phyloP scores from a whole-genome alignment of 2,888 invertebrate species.

The Griposia aprilina region DNA sequence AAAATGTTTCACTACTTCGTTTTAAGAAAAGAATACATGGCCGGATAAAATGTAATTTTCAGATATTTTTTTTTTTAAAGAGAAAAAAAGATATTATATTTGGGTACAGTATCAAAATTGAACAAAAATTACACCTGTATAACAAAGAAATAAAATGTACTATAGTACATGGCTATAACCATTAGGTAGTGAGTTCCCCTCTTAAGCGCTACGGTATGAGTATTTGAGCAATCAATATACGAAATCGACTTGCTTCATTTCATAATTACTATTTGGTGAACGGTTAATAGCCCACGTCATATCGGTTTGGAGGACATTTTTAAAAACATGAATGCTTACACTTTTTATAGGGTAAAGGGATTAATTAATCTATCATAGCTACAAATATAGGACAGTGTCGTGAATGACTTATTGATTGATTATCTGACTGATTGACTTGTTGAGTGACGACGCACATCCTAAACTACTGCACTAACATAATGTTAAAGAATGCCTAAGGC shows the following conservation, averaged over 20 bases:
- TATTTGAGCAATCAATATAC: constrained; percentile 23
- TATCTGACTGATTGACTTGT: no score
- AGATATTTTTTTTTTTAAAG: not conserved
- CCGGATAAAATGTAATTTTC: no score
- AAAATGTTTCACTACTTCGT: no score
- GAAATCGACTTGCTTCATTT: constrained; percentile 24
- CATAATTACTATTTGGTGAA: constrained; percentile 19
- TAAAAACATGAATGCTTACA: not conserved
- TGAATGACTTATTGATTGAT: not conserved
- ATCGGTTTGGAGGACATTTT: not conserved
- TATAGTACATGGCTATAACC: not conserved
- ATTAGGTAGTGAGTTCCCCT: not conserved
- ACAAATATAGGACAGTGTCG: not conserved
- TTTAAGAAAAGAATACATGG: no score
- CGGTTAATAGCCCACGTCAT: constrained; percentile 17
- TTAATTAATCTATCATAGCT: not conserved
- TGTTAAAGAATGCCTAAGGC: no score
- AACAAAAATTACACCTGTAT: not conserved
- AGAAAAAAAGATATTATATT: not conserved
- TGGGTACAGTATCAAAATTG: not conserved
- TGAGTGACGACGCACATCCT: no score
- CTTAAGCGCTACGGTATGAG: not conserved
- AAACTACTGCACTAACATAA: no score
- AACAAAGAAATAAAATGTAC: not conserved
- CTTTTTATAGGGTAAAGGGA: not conserved